phyloP scores from a whole-genome alignment of 2,797 vertebrate species.

The Malacoctenus gilli region DNA sequence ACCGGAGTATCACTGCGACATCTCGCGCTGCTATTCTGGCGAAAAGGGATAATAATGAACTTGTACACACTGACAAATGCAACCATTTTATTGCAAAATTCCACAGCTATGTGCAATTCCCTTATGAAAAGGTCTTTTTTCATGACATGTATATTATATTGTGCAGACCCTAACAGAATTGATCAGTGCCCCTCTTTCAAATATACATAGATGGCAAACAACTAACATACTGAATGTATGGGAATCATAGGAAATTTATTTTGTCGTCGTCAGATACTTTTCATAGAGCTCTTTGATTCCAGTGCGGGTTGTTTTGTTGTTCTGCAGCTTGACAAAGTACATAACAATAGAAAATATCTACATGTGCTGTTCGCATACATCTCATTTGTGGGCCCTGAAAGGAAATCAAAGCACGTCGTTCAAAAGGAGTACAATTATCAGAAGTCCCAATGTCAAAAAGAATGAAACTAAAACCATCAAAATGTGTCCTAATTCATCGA shows the following conservation, averaged over 20 bases:
- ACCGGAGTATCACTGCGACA: neutral
- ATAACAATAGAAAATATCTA: constrained; percentile 85
- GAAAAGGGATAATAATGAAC: constrained; percentile 40
- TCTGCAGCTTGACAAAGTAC: constrained; percentile 73
- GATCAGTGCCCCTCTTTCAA: constrained; percentile 79
- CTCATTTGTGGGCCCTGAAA: constrained; percentile 61
- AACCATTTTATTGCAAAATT: constrained; percentile 96
- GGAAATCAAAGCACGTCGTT: constrained; percentile 47
- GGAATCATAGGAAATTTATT: constrained; percentile 63
- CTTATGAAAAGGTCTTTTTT: constrained; percentile 87
- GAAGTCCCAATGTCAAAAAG: constrained; percentile 49
- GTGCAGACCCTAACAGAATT: constrained; percentile 76
- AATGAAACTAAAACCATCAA: too few relatives aligned
- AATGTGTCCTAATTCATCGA: constrained; percentile 19
- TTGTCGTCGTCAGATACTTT: constrained; percentile 69
- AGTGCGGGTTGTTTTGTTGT: constrained; percentile 62
- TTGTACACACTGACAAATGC: constrained; percentile 71
- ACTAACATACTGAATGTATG: constrained; percentile 69
- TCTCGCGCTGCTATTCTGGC: too few relatives aligned
- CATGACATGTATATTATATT: constrained; percentile 82
- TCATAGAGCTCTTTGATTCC: constrained; percentile 71
- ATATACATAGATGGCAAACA: constrained; percentile 80
- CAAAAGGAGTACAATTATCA: constrained; percentile 36
- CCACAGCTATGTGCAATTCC: constrained; percentile 88
- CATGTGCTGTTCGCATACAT: constrained; percentile 83